Conservation (phyloP, 2,888 invertebrate genomes). For the Germaria angustata region DNA sequence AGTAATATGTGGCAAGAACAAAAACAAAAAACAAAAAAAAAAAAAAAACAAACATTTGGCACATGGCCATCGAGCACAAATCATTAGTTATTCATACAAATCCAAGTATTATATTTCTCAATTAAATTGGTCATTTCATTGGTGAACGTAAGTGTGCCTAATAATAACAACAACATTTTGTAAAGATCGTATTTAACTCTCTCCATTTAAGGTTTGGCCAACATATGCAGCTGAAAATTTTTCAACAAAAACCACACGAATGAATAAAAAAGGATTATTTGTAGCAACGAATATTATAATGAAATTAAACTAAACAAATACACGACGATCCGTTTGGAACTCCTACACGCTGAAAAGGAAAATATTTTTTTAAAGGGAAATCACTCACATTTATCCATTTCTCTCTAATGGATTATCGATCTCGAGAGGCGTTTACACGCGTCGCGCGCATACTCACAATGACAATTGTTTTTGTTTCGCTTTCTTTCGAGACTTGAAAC, state of each 20-base stretch:
- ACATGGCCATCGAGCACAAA: conserved; percentile 65
- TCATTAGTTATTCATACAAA: conserved; percentile 54
- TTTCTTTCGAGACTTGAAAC: neutral
- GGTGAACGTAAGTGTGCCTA: conserved; percentile 6
- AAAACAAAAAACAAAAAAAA: too few species aligned
- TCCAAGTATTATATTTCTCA: conserved; percentile 8
- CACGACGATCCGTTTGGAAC: conserved; percentile 2
- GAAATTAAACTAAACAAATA: conserved; percentile 61
- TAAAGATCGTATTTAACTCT: conserved; percentile 13
- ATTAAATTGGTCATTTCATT: conserved; percentile 43
- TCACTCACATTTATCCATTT: neutral
- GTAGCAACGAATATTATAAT: neutral
- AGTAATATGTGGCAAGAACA: conserved; percentile 15
- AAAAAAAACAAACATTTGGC: conserved; percentile 70
- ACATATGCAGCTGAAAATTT: conserved; percentile 36
- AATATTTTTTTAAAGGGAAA: conserved; percentile 47
- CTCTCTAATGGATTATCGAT: conserved; percentile 71
- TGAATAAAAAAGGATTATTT: conserved; percentile 30
- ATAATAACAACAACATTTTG: neutral
- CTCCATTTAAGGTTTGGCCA: neutral
- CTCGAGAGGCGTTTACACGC: conserved; percentile 74
- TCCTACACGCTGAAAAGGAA: conserved; percentile 16
- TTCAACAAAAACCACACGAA: conserved; percentile 3
- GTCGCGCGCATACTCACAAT: conserved; percentile 68
- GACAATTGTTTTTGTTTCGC: conserved; percentile 1